Evolutionary conservation across 2,113 vertebrate species (phyloP).

Genomic region (Baryphthengus martii): DNA sequence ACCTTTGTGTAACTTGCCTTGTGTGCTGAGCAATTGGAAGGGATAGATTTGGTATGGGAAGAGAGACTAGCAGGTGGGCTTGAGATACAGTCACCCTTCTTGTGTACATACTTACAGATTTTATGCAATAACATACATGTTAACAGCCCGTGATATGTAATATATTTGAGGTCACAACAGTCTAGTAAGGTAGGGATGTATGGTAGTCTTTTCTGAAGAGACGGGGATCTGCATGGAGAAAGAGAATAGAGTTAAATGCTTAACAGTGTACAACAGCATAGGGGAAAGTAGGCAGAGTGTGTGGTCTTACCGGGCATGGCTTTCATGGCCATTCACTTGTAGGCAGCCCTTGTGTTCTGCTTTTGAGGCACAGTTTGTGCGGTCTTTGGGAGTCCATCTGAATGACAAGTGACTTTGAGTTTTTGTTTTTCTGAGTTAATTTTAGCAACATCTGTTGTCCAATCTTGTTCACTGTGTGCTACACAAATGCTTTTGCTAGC

Average conservation of each 20-base stretch:
- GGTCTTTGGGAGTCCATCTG: background rate
- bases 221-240: background rate
- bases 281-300: background rate
- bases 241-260: background rate
- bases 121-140: background rate
- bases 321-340: background rate
- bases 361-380: background rate
- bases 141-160: background rate
- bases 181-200: background rate
- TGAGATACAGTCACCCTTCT: background rate
- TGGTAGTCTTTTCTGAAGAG: background rate
- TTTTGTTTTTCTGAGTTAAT: conserved; percentile 24
- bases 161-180: background rate
- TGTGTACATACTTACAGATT: background rate
- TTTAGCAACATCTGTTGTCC: conserved; percentile 32
- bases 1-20: background rate
- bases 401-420: background rate
- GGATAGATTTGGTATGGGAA: background rate
- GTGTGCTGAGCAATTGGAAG: background rate
- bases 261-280: background rate
- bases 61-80: background rate
- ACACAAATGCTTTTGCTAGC: conserved; percentile 3
- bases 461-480: background rate
- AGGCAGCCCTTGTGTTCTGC: background rate
- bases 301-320: background rate